phyloP scores from a whole-genome alignment of 2,888 invertebrate genomes.

The Argyresthia goedartella region DNA sequence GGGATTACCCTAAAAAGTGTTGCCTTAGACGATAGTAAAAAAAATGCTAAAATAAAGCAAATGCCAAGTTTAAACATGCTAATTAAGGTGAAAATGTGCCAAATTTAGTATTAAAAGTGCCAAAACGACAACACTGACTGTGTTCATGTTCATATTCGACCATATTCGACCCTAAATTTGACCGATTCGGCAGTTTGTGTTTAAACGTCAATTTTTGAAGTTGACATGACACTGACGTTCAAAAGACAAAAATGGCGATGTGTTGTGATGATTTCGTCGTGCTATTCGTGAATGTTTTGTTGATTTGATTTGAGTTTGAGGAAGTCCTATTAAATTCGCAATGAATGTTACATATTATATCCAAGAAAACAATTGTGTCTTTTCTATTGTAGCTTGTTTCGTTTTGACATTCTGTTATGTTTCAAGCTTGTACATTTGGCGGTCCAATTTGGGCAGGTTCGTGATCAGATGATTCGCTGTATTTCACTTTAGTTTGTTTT shows the following conservation, averaged over 20 bases:
- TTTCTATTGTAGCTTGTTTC: slow-evolving; percentile 80
- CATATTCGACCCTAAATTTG: no score
- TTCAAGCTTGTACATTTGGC: slow-evolving; percentile 91
- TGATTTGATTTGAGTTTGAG: neutral
- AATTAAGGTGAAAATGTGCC: no score
- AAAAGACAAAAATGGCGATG: slow-evolving; percentile 6
- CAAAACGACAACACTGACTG: no score
- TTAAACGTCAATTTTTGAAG: neutral
- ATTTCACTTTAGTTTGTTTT: neutral
- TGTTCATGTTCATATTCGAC: no score
- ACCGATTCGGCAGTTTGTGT: no score
- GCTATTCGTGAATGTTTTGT: neutral
- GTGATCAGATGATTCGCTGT: neutral
- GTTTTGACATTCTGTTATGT: slow-evolving; percentile 85
- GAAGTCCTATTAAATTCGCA: neutral
- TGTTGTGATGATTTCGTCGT: neutral
- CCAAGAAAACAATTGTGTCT: slow-evolving; percentile 48
- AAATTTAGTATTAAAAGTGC: no score
- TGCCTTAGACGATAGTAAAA: no score
- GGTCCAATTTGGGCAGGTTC: slow-evolving; percentile 77
- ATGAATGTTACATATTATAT: neutral
- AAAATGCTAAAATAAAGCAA: no score
- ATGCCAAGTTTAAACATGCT: no score
- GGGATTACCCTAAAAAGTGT: no score
- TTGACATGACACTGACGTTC: neutral